These are phyloP conservation scores for Drosophila helvetica DNA, from an alignment of 2,888 invertebrate species.

Conservation along the genomic window DNA sequence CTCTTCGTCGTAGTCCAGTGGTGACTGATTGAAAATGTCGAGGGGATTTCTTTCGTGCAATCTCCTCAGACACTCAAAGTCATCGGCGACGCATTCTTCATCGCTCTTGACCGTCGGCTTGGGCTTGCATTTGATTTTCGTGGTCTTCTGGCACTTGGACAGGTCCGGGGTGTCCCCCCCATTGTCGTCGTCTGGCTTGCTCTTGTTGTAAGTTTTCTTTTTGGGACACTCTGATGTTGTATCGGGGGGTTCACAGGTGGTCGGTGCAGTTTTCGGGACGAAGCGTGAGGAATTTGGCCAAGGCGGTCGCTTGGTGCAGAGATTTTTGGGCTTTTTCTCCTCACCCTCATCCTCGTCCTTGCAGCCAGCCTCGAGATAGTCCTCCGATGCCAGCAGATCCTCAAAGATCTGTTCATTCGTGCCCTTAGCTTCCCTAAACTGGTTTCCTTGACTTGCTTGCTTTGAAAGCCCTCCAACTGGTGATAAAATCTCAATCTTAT, in stretches of 20 bases:
- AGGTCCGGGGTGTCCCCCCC: slow-evolving; percentile 29
- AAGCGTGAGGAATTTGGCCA: slow-evolving; percentile 26
- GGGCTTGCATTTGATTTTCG: slow-evolving; percentile 18
- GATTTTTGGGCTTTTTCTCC: slow-evolving; percentile 19
- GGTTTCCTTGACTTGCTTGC: slow-evolving; percentile 55
- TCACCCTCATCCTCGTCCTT: slow-evolving; percentile 51
- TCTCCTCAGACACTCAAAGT: slow-evolving; percentile 51
- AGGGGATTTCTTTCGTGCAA: slow-evolving; percentile 10
- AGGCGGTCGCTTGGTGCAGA: slow-evolving; percentile 40
- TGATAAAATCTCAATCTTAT: neutral
- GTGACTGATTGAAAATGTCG: slow-evolving; percentile 6
- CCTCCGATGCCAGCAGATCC: neutral
- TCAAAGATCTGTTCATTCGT: neutral
- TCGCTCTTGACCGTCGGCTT: slow-evolving; percentile 7
- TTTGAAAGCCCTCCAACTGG: slow-evolving; percentile 38
- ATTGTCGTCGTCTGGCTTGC: slow-evolving; percentile 23
- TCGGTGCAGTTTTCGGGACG: neutral
- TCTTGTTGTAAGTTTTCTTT: neutral
- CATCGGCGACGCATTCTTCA: slow-evolving; percentile 53
- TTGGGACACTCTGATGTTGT: slow-evolving; percentile 1
- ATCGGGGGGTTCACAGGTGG: neutral
- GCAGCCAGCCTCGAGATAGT: slow-evolving; percentile 25
- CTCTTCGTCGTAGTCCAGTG: slow-evolving; percentile 20
- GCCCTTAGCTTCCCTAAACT: slow-evolving; percentile 30
- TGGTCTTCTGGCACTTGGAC: slow-evolving; percentile 4